Evolutionary conservation across 2,888 invertebrate genomes (phyloP), one percentile per base, ranked within the genome.

Genomic region (Trisateles emortualis): DNA sequence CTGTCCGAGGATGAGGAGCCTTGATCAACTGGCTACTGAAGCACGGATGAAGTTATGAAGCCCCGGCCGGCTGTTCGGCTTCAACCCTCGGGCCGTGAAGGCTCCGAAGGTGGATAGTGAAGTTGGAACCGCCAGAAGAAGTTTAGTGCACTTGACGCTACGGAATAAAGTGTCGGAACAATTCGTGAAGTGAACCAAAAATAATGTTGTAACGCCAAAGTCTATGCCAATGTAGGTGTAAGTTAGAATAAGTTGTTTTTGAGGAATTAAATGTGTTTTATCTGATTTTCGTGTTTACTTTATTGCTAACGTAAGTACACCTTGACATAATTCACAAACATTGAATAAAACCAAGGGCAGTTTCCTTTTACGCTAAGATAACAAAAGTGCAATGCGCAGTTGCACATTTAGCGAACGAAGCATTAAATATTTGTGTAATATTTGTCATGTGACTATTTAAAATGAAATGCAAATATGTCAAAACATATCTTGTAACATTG

Each of bases 1-100:
- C 80, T 92, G 8, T 92, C 92, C 2, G 92, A 92, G 52, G 92
- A 92, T 19, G 92, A 92, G 71, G 92, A 92, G 79, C 92, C 92
- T 74, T 92, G 92, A 92, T 80, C 78, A 50, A 42, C 40, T 55
- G 30, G 63, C 59, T 59, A 42, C 40, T 41, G 51, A 59, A 56
- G 62, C 66, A 65, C 75, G 83, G 85, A 86, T 83, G 87, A 89
- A 88, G 89, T 76, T 77, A 75, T 76, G 78, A 81, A 73, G 82
- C 81, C 74, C 74, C 69, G 75, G 72, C 74, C 74, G 70, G 77
- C 78, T 74, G 78, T 74, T 72, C 75, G 74, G 74, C 74, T 70
- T 60, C 70, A 59, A 64, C 61, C 64, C 43, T 65, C 59, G 64
- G 59, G 63, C 64, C 66, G 52, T 54, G 65, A 73, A 55, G 59